A percentile compares a stretch with the other conserved stretches of the same genome.
Evolutionary conservation across 2,888 invertebrate species (phyloP).

Genomic region (Rhagonycha lutea): DNA sequence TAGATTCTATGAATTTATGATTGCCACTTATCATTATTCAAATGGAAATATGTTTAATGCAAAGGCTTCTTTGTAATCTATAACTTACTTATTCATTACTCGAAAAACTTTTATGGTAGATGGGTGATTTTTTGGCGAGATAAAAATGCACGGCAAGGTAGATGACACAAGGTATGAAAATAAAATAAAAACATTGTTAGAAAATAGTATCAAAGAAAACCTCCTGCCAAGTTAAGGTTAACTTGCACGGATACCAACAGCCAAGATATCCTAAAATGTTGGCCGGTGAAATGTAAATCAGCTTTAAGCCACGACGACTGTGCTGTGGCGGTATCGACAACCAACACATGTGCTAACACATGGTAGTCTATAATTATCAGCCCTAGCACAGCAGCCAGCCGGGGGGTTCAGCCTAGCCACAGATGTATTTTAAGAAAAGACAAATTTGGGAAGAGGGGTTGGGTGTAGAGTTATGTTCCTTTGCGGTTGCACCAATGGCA

Average conservation of each 20-base stretch:
- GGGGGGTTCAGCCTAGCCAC: constrained; percentile 52
- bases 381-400: constrained; percentile 38
- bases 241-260: constrained; percentile 1
- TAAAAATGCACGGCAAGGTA: constrained; percentile 1
- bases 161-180: constrained; percentile 25
- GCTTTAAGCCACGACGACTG: not conserved
- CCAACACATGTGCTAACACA: constrained; percentile 37
- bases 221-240: constrained; percentile 19
- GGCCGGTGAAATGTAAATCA: not conserved
- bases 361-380: constrained; percentile 36
- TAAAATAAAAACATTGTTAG: constrained; percentile 29
- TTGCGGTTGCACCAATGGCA: constrained; percentile 50
- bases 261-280: not conserved
- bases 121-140: too few species aligned
- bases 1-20: constrained; percentile 4
- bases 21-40: constrained; percentile 3
- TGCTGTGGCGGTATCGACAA: constrained; percentile 10
- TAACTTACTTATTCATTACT: not conserved
- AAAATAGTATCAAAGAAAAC: constrained; percentile 17
- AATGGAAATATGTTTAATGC: not conserved
- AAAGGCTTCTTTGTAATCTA: not conserved
- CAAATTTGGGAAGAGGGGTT: constrained; percentile 73
- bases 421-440: constrained; percentile 78
- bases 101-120: not conserved
- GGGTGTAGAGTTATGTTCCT: constrained; percentile 43